Evolutionary conservation across 2,113 vertebrate genomes (phyloP), one percentile per base, ranked within the genome.

Genomic region (Tupaia chinensis): DNA sequence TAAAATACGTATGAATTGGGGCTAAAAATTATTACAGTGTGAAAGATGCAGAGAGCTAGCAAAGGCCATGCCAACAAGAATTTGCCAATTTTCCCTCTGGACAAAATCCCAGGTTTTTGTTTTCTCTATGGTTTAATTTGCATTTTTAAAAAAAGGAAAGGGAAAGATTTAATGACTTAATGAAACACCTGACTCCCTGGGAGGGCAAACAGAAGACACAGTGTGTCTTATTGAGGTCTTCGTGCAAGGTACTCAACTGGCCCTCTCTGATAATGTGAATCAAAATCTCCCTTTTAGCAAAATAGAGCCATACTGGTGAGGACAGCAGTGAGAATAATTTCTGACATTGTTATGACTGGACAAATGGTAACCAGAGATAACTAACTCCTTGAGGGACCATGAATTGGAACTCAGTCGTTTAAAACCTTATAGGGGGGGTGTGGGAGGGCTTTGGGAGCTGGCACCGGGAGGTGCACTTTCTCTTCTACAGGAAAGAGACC

Each of bases 91-190:
- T 83, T 70, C 94, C 79, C 44, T 91, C 68, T 44, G 93, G 88
- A 54, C 69, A 82, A 32, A 9, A 66, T 32, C 19, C 27, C 68
- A 93, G 88, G 22, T 4, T 92, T 74, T 79, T 91, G 74, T 79
- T 91, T 93, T 87, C 16, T 16, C 32, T 34, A 1, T 65, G 20
- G 4, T 68, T 96, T 96, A 4, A 92, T 92, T 96, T 92, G 19
- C 22, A 58, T 95, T 89, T 86, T 72, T 76, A n/a, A 16, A 1
- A 23, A 20, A 44, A 44, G 44, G 44, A 44, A 44, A 34, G 20
- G 8, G 17, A 69, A 23, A 89, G 7, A 44, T 44, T 44, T 44
- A 44, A 44, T 44, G 44, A 74, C 20, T n/a, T 79, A 93, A 89
- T 77, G 83, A 92, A 63, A 83, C 27, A 65, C 17, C 11, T 79